Evolutionary conservation across 2,888 invertebrate genomes (phyloP).

Genomic region (Drosophila nr. fundita): DNA sequence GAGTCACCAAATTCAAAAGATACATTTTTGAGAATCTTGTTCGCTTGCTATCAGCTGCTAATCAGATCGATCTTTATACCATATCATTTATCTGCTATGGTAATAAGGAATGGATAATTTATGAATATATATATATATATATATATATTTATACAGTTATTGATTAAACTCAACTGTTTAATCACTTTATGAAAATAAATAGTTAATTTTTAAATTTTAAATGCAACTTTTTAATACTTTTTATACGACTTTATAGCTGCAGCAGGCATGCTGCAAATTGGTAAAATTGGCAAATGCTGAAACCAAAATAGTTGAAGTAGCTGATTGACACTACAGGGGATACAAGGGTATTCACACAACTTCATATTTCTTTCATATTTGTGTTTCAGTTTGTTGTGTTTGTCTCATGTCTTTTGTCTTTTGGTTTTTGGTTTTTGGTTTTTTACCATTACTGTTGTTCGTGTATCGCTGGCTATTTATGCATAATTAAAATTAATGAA

Average conservation of each 20-base stretch:
- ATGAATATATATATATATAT: background rate
- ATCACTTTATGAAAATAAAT: too few species aligned
- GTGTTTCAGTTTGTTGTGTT: constrained; percentile 3
- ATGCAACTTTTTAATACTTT: too few species aligned
- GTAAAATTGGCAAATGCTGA: background rate
- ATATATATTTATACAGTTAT: too few species aligned
- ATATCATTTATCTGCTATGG: background rate
- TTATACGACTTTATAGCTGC: background rate
- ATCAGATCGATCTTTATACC: background rate
- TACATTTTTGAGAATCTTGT: background rate
- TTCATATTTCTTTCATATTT: background rate
- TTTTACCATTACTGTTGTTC: constrained; percentile 12
- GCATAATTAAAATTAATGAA: constrained; percentile 78
- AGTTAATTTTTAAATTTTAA: too few species aligned
- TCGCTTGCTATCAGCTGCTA: background rate
- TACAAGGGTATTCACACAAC: background rate
- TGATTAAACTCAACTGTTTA: too few species aligned
- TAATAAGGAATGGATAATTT: background rate
- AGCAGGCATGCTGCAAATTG: background rate
- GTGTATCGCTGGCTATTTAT: constrained; percentile 51
- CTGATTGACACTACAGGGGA: background rate
- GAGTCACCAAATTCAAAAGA: background rate
- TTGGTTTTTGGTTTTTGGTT: constrained; percentile 9
- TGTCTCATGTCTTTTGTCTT: constrained; percentile 12
- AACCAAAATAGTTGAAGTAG: background rate